phyloP scores from a whole-genome alignment of 2,888 invertebrate species.

The Netelia melanura region DNA sequence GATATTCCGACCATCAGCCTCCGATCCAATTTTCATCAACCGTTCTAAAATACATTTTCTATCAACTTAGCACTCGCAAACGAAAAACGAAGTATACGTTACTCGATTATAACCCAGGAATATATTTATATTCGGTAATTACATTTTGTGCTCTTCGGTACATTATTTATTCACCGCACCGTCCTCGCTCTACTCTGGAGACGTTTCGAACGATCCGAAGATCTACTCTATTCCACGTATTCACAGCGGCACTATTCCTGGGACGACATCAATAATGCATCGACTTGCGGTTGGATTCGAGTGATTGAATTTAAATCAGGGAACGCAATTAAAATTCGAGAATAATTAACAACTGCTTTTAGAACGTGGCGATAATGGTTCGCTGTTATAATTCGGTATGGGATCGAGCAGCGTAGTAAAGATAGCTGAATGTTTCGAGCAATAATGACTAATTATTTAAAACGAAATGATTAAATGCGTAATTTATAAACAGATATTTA shows the following conservation, averaged over 20 bases:
- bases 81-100: not conserved
- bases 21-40: not conserved
- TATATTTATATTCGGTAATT: not conserved
- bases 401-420: not conserved
- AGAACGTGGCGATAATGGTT: conserved; percentile 11
- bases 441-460: too few relatives aligned
- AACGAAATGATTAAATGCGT: too few relatives aligned
- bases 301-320: conserved; percentile 18
- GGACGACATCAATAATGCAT: conserved; percentile 30
- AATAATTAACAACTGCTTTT: conserved; percentile 24
- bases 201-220: not conserved
- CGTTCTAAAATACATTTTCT: conserved; percentile 6
- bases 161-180: conserved; percentile 29
- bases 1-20: not conserved
- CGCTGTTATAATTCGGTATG: not conserved
- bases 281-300: conserved; percentile 11
- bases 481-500: too few relatives aligned
- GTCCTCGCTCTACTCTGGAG: not conserved
- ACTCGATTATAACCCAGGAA: not conserved
- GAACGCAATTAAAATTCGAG: conserved; percentile 16
- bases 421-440: too few relatives aligned
- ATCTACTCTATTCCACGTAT: conserved; percentile 8
- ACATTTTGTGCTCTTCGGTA: not conserved
- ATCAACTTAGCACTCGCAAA: not conserved
- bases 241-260: not conserved